phyloP scores from a whole-genome alignment of 1,140 invertebrate species.

The Microvelia longipes region DNA sequence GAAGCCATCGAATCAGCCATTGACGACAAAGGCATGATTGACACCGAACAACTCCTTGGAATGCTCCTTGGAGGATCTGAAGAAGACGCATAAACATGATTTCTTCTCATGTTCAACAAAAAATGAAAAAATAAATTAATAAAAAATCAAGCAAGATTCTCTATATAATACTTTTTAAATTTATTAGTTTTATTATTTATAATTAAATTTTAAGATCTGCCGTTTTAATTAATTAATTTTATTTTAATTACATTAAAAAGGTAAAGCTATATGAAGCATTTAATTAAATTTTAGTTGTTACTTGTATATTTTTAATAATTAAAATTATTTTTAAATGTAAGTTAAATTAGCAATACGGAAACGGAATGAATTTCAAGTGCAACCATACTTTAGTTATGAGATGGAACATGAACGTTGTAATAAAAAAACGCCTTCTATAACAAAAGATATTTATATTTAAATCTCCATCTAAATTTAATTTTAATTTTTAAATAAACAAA shows the following conservation, averaged over 20 bases:
- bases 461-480: not conserved
- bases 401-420: too few relatives aligned
- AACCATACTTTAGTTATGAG: not conserved
- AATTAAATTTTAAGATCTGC: not conserved
- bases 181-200: not conserved
- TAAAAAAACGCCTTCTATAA: not conserved
- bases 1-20: slow-evolving; percentile 75
- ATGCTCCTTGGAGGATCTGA: slow-evolving; percentile 23
- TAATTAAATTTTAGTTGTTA: not conserved
- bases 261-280: not conserved
- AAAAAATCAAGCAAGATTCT: not conserved
- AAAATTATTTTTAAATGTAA: too few relatives aligned
- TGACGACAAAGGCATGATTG: slow-evolving; percentile 81
- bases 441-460: not conserved
- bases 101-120: not conserved
- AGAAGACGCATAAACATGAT: slow-evolving; percentile 13
- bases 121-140: not conserved
- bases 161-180: not conserved
- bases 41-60: slow-evolving; percentile 57
- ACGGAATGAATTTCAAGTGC: not conserved
- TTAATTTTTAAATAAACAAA: not conserved
- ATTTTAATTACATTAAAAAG: not conserved
- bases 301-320: too few relatives aligned
- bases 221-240: not conserved
- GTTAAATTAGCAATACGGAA: not conserved